Evolutionary conservation across 2,888 invertebrate species (phyloP), one percentile per base, ranked within the genome.

Genomic region (Anticlea derivata): DNA sequence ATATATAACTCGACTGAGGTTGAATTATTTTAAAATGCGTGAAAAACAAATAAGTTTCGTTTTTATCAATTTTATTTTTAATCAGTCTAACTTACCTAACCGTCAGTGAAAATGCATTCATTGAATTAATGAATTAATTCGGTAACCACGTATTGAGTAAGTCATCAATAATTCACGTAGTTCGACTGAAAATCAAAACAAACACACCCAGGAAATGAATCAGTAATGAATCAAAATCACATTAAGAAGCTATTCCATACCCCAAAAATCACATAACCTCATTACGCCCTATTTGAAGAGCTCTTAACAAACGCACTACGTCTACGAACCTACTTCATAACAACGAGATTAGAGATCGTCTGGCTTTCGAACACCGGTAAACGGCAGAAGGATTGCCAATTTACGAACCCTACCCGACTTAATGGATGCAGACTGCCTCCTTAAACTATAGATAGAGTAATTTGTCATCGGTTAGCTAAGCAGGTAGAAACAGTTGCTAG

Each of bases 341-440:
- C 50, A 72, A 72, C 75, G 75, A 75, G 80, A 83, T 86, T 83
- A 83, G 74, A 72, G 81, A 75, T 80, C 78, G 79, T 77, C 79
- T 81, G 75, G 69, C 20, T 26, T 43, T 35, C 73, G 75, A 75
- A 75, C 73, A 78, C 78, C 83, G 78, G 85, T 83, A 86, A 86
- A 86, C 78, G 80, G 78, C 74, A 81, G 72, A 86, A 86, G 83
- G 87, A 89, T 89, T 88, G 88, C 83, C 89, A 90, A 90, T 89
- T 88, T 86, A 78, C 77, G 75, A 80, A 78, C 86, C 87, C 86
- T 80, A 85, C 82, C 86, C 70, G 75, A 75, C 80, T 83, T 87
- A 87, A 90, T 89, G 87, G 86, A 80, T 80, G 82, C 75, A 85
- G 85, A 86, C 84, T 85, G 86, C 83, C 38, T 80, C 80, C 82